Evolutionary conservation across 2,113 vertebrate species (phyloP), one percentile per base, ranked within the genome.

Genomic region (Morone chrysops): DNA sequence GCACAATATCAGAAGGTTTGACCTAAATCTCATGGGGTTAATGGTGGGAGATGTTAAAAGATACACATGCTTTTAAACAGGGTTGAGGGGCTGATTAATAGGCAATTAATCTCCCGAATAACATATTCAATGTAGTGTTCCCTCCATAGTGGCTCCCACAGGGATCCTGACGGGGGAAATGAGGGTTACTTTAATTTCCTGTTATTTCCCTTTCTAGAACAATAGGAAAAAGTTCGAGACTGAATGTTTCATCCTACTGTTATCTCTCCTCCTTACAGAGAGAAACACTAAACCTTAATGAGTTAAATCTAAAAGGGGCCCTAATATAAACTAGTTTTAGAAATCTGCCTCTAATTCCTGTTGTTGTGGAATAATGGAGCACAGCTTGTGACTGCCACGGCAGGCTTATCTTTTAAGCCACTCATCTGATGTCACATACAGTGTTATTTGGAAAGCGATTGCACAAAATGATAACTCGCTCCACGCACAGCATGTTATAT

Each of bases 161-260:
- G 54, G 43, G 43, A 48, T 78, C 36, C 54, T 61, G 5, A 13
- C 31, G 38, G 13, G 38, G 63, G 20, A 70, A 78, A 71, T 74
- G 38, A 81, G 38, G 72, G 47, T 73, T 56, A 40, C 62, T 81
- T 62, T 56, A 72, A 72, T 87, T 80, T 84, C 62, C 80, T 90
- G 22, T 72, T 59, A 76, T 76, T 85, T 87, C 17, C 63, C 25
- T 73, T 48, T 57, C 20, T 63, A 40, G 16, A 87, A 78, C 56
- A 80, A 71, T 62, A 41, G 8, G 9, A 53, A 62, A 72, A 75
- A 59, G 10, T 40, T 53, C 8, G 14, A 72, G 73, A 47, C 13
- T 1, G n/a, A 40, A 63, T 40, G 22, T 38, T 67, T 51, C 48
- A 74, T 76, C 16, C 22, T 0, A 41, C 80, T 78, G 20, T 60